Base-by-base conservation (phyloP, 2,797 vertebrate genomes). In the Acestrorhynchus altus region DNA sequence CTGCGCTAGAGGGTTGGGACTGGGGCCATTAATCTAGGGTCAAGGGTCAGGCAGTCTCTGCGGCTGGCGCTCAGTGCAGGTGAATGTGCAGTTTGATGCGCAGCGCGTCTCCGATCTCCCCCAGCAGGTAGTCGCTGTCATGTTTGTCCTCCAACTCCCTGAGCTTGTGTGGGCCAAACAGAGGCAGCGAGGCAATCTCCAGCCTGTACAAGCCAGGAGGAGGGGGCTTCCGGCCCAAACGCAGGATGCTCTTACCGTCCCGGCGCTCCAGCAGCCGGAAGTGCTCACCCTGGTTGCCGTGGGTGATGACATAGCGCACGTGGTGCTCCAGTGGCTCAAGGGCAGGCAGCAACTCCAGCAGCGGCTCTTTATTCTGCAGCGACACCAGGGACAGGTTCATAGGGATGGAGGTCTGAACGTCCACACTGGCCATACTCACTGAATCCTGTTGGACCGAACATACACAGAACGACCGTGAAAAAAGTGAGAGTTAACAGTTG, bases 51-150 rank as follows among this genome's bases (percentile, higher is more conserved):
- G 86, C 86, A 79, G 86, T 86, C 85, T 78, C 11, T 16, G 56
- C 72, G 61, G 16, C 28, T 40, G 28, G 39, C 64, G 81, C 90
- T 91, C 93, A 95, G 89, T 96, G 95, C 92, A 98, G 94, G 84
- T 94, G 95, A 85, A 99, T 90, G 84, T 92, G 92, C 72, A 99
- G 93, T 91, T 94, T 97, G 91, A 98, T 95, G 88, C 92, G 90
- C 87, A 98, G 94, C 20, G 94, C 93, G 52, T 90, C 92, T 83
- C 95, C 95, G 70, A 94, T 88, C 75, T 96, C 95, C 54, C 94
- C 95, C 54, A 89, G 92, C 87, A 95, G 92, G 92, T 96, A 95
- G 89, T 96, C 89, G 90, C 83, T 92, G 89, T 96, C 95, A 79
- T 96, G 95, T 88, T 93, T 88, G 51, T 90, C 89, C 90, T 93